Percentiles rank a stretch among this genome's conserved stretches.
Evolutionary conservation across 2,888 invertebrate genomes (phyloP).

Genomic region (Rhagophthalmus giganteus): DNA sequence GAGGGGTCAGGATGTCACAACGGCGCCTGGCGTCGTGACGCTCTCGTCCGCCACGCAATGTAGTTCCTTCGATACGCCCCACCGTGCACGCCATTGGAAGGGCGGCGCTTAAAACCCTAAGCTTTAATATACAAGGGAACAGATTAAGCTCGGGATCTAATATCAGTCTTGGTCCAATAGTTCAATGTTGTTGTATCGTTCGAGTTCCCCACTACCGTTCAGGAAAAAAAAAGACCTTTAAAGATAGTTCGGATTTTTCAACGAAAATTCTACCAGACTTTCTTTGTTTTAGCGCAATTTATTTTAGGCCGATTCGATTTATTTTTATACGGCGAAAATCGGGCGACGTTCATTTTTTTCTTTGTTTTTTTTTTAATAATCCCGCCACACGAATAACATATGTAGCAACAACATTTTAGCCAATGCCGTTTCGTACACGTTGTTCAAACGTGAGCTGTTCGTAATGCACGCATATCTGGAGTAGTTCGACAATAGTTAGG

Average conservation of each 20-base stretch:
- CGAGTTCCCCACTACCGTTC: slow-evolving; percentile 15
- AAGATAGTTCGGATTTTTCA: too few species aligned
- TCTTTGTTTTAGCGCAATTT: too few species aligned
- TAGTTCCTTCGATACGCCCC: slow-evolving; percentile 32
- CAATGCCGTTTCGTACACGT: too few species aligned
- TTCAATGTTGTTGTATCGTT: slow-evolving; percentile 12
- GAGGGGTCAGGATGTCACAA: slow-evolving; percentile 37
- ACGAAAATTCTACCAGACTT: too few species aligned
- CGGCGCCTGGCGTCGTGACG: slow-evolving; percentile 25
- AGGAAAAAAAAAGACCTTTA: slow-evolving; percentile 11
- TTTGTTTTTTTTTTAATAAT: too few species aligned
- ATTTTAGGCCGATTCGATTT: too few species aligned
- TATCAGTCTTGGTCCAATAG: slow-evolving; percentile 26
- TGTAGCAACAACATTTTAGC: too few species aligned
- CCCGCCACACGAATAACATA: too few species aligned
- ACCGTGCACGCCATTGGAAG: slow-evolving; percentile 28
- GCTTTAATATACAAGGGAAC: slow-evolving; percentile 18
- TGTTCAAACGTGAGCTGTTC: too few species aligned
- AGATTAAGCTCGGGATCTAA: slow-evolving; percentile 26
- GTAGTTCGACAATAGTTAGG: slow-evolving; percentile 18
- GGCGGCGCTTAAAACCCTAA: slow-evolving; percentile 20
- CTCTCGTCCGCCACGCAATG: slow-evolving; percentile 33
- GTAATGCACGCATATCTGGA: slow-evolving; percentile 17
- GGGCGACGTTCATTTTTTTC: background rate
- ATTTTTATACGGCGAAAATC: background rate